phyloP scores from a whole-genome alignment of 2,113 vertebrate species.

The Acrocephalus arundinaceus region DNA sequence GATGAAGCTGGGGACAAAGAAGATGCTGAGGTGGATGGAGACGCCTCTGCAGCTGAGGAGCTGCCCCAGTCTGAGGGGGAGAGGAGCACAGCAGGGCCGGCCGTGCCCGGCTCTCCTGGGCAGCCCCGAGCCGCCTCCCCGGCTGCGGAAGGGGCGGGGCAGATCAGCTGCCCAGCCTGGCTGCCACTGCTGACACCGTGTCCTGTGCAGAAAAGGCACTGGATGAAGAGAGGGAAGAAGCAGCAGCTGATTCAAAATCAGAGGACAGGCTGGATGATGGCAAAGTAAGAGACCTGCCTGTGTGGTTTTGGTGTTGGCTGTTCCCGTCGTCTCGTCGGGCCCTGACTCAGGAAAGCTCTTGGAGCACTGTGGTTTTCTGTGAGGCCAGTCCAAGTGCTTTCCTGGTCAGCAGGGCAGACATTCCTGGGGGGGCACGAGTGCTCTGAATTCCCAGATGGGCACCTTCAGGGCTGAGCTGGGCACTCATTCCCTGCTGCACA shows the following conservation, averaged over 20 bases:
- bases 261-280: constrained; percentile 10
- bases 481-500: accelerated
- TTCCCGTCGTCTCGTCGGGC: background rate
- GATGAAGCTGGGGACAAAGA: background rate
- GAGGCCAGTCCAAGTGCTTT: background rate
- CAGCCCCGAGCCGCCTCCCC: background rate
- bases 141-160: background rate
- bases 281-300: constrained; percentile 49
- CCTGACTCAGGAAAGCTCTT: background rate
- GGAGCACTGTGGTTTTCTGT: background rate
- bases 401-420: background rate
- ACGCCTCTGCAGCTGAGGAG: background rate
- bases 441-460: background rate
- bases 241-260: background rate
- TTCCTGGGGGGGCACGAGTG: background rate
- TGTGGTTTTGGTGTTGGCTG: background rate
- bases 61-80: background rate
- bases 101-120: background rate
- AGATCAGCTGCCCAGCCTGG: background rate
- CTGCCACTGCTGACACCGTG: background rate
- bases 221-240: background rate
- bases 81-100: background rate
- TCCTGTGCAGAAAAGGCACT: background rate
- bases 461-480: background rate
- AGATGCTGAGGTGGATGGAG: background rate